Percentiles rank a stretch among this genome's conserved stretches.
Evolutionary conservation across 2,888 invertebrate species (phyloP).

Genomic region (Pterostichus madidus): DNA sequence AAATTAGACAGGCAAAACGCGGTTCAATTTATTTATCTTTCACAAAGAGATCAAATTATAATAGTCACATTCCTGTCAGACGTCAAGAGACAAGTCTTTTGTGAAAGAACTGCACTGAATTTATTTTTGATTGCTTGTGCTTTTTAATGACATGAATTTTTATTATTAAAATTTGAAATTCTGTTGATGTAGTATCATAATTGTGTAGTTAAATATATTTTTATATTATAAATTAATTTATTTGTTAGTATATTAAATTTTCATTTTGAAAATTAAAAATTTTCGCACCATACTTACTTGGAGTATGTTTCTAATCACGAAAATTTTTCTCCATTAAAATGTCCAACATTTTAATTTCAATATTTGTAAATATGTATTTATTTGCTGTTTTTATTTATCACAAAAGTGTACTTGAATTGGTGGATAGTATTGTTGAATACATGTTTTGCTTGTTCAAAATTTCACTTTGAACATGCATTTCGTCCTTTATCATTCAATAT

Average conservation of each 20-base stretch:
- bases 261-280: conserved; percentile 32
- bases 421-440: background rate
- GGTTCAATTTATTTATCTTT: background rate
- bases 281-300: background rate
- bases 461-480: conserved; percentile 51
- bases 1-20: conserved; percentile 45
- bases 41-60: background rate
- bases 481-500: conserved; percentile 20
- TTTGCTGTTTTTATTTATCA: conserved; percentile 23
- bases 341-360: conserved; percentile 16
- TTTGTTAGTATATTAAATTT: conserved; percentile 29
- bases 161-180: conserved; percentile 12
- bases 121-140: background rate
- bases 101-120: background rate
- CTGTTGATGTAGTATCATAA: background rate
- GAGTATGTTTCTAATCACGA: conserved; percentile 28
- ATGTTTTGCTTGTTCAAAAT: conserved; percentile 49
- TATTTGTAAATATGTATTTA: conserved; percentile 41
- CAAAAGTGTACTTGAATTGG: conserved; percentile 1
- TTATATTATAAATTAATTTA: conserved; percentile 31
- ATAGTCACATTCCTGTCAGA: conserved; percentile 15
- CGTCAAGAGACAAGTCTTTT: background rate
- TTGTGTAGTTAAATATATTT: conserved; percentile 11
- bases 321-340: background rate
- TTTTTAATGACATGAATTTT: conserved; percentile 24